Evolutionary conservation across 2,113 vertebrate species (phyloP), one percentile per base, ranked within the genome.

Genomic region (Lagopus muta): DNA sequence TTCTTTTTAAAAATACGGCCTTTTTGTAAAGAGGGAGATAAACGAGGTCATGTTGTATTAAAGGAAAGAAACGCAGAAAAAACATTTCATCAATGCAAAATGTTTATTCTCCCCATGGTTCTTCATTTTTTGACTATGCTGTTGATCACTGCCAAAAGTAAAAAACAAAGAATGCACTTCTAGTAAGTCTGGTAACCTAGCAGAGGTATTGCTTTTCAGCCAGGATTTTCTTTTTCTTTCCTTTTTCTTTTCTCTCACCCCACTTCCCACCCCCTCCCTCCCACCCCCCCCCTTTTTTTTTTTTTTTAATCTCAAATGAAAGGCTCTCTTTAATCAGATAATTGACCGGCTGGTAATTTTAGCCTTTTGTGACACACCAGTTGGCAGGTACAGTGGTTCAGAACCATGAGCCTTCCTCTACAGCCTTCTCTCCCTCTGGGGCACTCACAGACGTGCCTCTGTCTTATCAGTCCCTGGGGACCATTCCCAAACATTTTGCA

Each of bases 341-440:
- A 98, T 98, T 98, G 97, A 91, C 94, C 0, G 79, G 92, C 86
- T 92, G 91, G 98, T 98, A 98, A 98, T 96, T 97, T 97, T 97
- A 98, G 97, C 97, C 92, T 93, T 97, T 98, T 98, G 98, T 98
- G 98, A 98, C 98, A 98, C 98, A 98, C 97, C 98, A 98, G 98
- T 99, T 99, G 98, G 98, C 98, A 99, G 98, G 98, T 98, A 98
- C 94, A 96, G 97, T 93, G 95, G 96, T 94, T 82, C 82, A 58
- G 92, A 97, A 97, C 97, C 92, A 92, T 94, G 93, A 97, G 97
- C 94, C 96, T 97, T 98, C 92, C 71, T 92, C 92, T 97, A 79
- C 34, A 73, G 82, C 81, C 87, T 92, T 83, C 95, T 91, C 92
- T 97, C 85, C 92, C 93, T 87, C 86, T 86, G 98, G 97, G 98